Conservation (phyloP, 2,888 invertebrate species). For the Saturnia japonica region DNA sequence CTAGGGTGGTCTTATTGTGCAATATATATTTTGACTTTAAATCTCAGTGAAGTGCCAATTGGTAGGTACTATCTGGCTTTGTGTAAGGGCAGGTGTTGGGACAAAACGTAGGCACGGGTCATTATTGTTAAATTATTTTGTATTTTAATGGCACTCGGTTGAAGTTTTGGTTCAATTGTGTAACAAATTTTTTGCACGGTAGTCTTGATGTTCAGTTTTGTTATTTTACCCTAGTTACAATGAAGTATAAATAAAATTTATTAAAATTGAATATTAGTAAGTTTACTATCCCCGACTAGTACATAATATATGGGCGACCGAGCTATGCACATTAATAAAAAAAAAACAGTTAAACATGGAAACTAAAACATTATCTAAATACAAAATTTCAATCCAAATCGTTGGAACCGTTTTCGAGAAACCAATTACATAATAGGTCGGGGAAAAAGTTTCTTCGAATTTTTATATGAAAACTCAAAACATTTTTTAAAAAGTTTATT, state of each 20-base stretch:
- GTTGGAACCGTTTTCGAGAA: too few species aligned
- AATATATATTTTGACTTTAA: slow-evolving; percentile 19
- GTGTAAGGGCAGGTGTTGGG: slow-evolving; percentile 49
- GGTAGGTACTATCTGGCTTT: slow-evolving; percentile 64
- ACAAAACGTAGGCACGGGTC: slow-evolving; percentile 44
- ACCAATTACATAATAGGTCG: too few species aligned
- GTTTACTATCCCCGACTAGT: too few species aligned
- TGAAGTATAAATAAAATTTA: background rate
- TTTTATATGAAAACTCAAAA: too few species aligned
- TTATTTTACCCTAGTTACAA: background rate
- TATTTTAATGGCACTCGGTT: slow-evolving; percentile 11
- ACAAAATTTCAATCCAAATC: too few species aligned
- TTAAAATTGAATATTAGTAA: background rate
- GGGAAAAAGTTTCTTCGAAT: too few species aligned
- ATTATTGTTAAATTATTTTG: slow-evolving; percentile 31
- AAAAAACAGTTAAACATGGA: too few species aligned
- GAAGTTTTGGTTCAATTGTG: background rate
- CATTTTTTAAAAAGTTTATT: too few species aligned
- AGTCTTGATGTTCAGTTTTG: background rate
- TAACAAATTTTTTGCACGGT: background rate
- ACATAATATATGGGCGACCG: too few species aligned
- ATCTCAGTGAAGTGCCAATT: slow-evolving; percentile 38
- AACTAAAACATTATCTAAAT: too few species aligned
- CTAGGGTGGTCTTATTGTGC: slow-evolving; percentile 60
- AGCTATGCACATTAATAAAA: too few species aligned